These are phyloP conservation scores for Perizoma flavofasciatum DNA, from an alignment of 2,888 invertebrate genomes.

Conservation along the genomic window DNA sequence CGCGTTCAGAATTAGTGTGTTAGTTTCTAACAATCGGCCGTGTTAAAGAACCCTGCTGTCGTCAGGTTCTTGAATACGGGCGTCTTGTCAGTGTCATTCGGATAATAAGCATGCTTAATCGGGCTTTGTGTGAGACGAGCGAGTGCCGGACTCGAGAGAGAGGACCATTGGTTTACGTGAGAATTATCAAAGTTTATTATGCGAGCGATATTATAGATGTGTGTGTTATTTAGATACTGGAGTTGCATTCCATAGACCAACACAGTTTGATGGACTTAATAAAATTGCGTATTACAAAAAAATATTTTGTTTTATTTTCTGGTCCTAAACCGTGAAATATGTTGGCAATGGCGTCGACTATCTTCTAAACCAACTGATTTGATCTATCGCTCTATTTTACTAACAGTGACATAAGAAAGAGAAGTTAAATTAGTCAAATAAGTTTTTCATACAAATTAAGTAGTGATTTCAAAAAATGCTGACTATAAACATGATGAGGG, in stretches of 20 bases:
- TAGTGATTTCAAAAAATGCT: too few species aligned
- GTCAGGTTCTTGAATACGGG: slow-evolving; percentile 9
- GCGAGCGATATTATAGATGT: slow-evolving; percentile 22
- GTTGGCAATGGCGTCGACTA: background rate
- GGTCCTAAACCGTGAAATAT: background rate
- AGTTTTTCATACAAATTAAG: too few species aligned
- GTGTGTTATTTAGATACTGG: slow-evolving; percentile 68
- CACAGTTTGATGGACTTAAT: slow-evolving; percentile 79
- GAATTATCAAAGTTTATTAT: slow-evolving; percentile 8
- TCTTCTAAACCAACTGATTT: background rate
- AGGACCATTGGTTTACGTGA: slow-evolving; percentile 6
- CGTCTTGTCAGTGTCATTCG: slow-evolving; percentile 41
- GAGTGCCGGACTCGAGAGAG: slow-evolving; percentile 13
- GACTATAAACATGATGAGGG: too few species aligned
- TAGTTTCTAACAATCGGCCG: slow-evolving; percentile 55
- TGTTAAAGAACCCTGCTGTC: slow-evolving; percentile 13
- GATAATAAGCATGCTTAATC: slow-evolving; percentile 60
- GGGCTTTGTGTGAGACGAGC: slow-evolving; percentile 27
- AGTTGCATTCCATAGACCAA: slow-evolving; percentile 81
- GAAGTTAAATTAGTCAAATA: too few species aligned
- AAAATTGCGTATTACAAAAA: slow-evolving; percentile 57
- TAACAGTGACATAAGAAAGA: too few species aligned
- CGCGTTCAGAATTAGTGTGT: slow-evolving; percentile 53
- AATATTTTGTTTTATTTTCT: slow-evolving; percentile 34
- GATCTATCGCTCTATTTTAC: too few species aligned